A percentile compares a stretch with the other conserved stretches of the same genome.
Evolutionary conservation across 2,888 invertebrate genomes (phyloP).

Genomic region (Yponomeuta malinellus): DNA sequence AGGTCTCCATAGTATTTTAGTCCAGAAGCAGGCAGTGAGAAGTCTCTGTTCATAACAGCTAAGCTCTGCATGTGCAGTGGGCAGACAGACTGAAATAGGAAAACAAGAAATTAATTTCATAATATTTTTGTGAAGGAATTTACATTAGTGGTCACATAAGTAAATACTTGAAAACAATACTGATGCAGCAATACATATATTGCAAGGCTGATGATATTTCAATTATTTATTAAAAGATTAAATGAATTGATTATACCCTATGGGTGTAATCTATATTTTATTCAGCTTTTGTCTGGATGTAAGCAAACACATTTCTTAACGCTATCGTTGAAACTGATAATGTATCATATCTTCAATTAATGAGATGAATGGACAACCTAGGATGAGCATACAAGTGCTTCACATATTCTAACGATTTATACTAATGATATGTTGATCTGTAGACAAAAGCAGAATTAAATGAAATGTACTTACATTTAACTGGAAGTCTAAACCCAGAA

Average conservation of each 20-base stretch:
- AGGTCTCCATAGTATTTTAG: slow-evolving; percentile 64
- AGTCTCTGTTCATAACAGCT: slow-evolving; percentile 60
- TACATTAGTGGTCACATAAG: neutral
- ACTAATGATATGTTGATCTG: too few species aligned
- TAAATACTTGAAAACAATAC: too few species aligned
- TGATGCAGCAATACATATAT: too few species aligned
- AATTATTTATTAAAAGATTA: neutral
- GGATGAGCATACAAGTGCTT: too few species aligned
- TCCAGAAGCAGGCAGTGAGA: slow-evolving; percentile 47
- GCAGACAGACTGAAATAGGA: slow-evolving; percentile 61
- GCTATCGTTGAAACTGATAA: too few species aligned
- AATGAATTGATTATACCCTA: neutral
- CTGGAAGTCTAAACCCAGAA: slow-evolving; percentile 77
- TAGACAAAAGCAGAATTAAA: too few species aligned
- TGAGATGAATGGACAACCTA: too few species aligned
- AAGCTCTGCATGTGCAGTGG: slow-evolving; percentile 74
- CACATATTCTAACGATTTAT: too few species aligned
- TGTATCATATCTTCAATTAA: too few species aligned
- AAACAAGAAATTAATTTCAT: slow-evolving; percentile 13
- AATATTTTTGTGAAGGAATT: neutral
- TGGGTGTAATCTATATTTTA: too few species aligned
- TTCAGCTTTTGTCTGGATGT: too few species aligned
- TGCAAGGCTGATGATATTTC: neutral
- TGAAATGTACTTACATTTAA: slow-evolving; percentile 68
- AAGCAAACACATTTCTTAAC: too few species aligned